Evolutionary conservation across 2,888 invertebrate species (phyloP).

Genomic region (Encarsia formosa): DNA sequence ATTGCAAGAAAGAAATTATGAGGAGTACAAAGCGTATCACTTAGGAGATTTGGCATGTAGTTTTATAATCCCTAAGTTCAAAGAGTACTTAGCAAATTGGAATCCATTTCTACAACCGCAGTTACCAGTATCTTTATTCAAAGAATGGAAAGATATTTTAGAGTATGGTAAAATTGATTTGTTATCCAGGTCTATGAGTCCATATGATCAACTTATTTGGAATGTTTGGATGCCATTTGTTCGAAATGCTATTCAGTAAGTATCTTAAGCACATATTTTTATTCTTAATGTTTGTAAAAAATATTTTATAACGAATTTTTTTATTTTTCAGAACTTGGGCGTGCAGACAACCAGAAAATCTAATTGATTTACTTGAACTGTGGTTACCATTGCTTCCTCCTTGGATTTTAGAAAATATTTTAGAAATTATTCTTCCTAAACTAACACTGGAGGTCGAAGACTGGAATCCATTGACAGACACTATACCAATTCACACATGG

Average conservation of each 20-base stretch:
- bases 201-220: slow-evolving; percentile 83
- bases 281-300: slow-evolving; percentile 1
- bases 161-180: slow-evolving; percentile 43
- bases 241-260: slow-evolving; percentile 68
- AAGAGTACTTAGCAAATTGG: slow-evolving; percentile 73
- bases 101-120: slow-evolving; percentile 69
- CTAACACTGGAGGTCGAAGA: slow-evolving; percentile 71
- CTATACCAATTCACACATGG: slow-evolving; percentile 94
- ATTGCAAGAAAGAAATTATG: slow-evolving; percentile 60
- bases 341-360: slow-evolving; percentile 71
- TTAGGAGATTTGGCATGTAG: slow-evolving; percentile 79
- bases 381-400: slow-evolving; percentile 79
- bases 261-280: slow-evolving; percentile 34
- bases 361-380: slow-evolving; percentile 73
- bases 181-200: slow-evolving; percentile 56
- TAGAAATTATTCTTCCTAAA: slow-evolving; percentile 76
- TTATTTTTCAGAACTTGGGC: slow-evolving; percentile 66
- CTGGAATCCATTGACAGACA: slow-evolving; percentile 96
- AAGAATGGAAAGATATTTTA: slow-evolving; percentile 69
- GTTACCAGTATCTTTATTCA: slow-evolving; percentile 62
- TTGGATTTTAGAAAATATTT: slow-evolving; percentile 79
- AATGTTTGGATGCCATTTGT: slow-evolving; percentile 86
- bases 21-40: slow-evolving; percentile 81
- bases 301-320: slow-evolving; percentile 1
- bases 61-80: slow-evolving; percentile 78